Evolutionary conservation across 2,797 vertebrate genomes (phyloP), one percentile per base, ranked within the genome.

Genomic region (Simalia tracyae): DNA sequence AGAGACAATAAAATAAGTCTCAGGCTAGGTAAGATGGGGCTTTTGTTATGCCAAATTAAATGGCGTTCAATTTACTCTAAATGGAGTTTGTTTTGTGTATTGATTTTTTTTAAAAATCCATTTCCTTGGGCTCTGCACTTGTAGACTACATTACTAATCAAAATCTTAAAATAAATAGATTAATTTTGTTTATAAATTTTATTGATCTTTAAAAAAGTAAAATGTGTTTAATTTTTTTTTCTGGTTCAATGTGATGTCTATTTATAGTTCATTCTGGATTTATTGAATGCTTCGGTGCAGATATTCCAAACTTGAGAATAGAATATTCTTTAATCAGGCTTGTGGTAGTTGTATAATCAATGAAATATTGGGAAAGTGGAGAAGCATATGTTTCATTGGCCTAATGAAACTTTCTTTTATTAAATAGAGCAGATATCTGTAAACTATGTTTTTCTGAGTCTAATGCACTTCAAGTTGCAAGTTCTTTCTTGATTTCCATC

Each of bases 361-460:
- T 5, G 64, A 22, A 63, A 66, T 26, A 56, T 14, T 31, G 59
- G n/a, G 17, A 7, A 24, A 22, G 26, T 66, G 56, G n/a, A n/a
- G 57, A 28, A 68, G 1, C 11, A 31, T 14, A 46, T 50, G 1
- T 22, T 85, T 22, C 46, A n/a, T 56, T 85, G n/a, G 46, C 50
- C 15, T 42, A 28, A 19, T 50, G 57, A 86, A 89, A 24, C 24
- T 15, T 87, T 19, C 9, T 46, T 0, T 91, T 14, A 7, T 5
- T 15, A 22, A 66, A 7, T 54, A 2, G 5, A 64, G 31, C 87
- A 66, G 22, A 28, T 84, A 22, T 24, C 54, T 76, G 5, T 84
- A 0, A 0, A 0, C 89, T 2, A 36, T 1, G 63, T 19, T 54
- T 15, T 4, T 12, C 31, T 5, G 2, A 9, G 3, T 3, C n/a